These are phyloP conservation scores for Chlorodrepanis virens DNA, from an alignment of 2,113 vertebrate genomes.

Conservation along the genomic window DNA sequence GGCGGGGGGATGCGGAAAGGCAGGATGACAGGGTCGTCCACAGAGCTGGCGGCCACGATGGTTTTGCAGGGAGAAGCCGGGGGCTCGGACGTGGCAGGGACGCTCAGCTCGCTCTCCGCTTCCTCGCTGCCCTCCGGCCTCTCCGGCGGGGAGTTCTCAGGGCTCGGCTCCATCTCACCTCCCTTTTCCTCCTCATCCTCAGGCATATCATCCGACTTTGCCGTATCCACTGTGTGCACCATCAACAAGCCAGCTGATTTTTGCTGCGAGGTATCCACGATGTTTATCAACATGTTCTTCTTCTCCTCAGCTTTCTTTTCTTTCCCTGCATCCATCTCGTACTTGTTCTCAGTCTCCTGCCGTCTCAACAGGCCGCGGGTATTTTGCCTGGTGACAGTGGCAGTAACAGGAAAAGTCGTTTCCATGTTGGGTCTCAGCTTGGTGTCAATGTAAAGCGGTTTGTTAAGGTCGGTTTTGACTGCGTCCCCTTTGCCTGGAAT, in stretches of 20 bases:
- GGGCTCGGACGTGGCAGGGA: slow-evolving; percentile 66
- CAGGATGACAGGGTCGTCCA: slow-evolving; percentile 88
- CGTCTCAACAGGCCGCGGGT: slow-evolving; percentile 79
- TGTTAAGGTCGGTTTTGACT: slow-evolving; percentile 91
- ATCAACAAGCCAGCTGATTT: slow-evolving; percentile 90
- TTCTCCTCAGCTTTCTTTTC: slow-evolving; percentile 83
- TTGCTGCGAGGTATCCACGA: slow-evolving; percentile 82
- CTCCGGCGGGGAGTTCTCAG: slow-evolving; percentile 70
- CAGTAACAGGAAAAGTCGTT: slow-evolving; percentile 77
- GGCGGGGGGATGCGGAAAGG: slow-evolving; percentile 94
- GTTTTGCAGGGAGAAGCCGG: slow-evolving; percentile 76
- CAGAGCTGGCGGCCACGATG: slow-evolving; percentile 80
- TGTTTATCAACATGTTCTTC: slow-evolving; percentile 83
- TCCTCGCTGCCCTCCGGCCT: slow-evolving; percentile 76
- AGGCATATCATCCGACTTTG: slow-evolving; percentile 55
- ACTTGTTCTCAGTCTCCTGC: slow-evolving; percentile 89
- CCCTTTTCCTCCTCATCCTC: slow-evolving; percentile 73
- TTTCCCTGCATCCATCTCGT: slow-evolving; percentile 75
- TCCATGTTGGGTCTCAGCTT: slow-evolving; percentile 89
- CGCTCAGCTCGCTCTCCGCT: slow-evolving; percentile 61
- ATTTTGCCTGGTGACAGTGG: slow-evolving; percentile 75
- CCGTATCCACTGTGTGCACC: slow-evolving; percentile 85
- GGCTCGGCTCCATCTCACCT: slow-evolving; percentile 31
- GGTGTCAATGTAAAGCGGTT: slow-evolving; percentile 95
- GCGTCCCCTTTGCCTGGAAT: slow-evolving; percentile 81